Conservation (phyloP, 2,888 invertebrate species). For the Ormyrus thymus region DNA sequence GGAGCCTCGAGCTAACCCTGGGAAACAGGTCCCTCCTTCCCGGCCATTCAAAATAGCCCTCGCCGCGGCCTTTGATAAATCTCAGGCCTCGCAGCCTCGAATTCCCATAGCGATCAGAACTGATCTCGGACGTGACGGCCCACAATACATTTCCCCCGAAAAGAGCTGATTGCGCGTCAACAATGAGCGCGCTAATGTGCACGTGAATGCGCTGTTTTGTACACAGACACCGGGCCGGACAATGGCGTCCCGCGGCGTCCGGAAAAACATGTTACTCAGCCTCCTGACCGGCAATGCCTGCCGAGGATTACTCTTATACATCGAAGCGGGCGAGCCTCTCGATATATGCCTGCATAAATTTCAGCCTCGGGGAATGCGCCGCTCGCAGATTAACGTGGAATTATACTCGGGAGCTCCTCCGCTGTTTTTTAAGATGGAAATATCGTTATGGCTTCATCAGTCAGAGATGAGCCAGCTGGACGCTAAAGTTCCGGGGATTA, state of each 20-base stretch:
- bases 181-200: slow-evolving; percentile 62
- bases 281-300: slow-evolving; percentile 66
- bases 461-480: slow-evolving; percentile 11
- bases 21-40: slow-evolving; percentile 3
- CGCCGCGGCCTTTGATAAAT: too few relatives aligned
- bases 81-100: not conserved
- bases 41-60: not conserved
- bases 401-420: slow-evolving; percentile 37
- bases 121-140: slow-evolving; percentile 32
- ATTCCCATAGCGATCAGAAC: slow-evolving; percentile 13
- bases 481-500: slow-evolving; percentile 32
- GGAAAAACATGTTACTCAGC: slow-evolving; percentile 64
- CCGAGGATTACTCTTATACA: slow-evolving; percentile 63
- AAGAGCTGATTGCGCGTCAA: slow-evolving; percentile 54
- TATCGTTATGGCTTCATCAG: slow-evolving; percentile 57
- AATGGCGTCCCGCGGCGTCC: slow-evolving; percentile 63
- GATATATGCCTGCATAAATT: slow-evolving; percentile 39
- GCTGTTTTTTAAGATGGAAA: slow-evolving; percentile 48
- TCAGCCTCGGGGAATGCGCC: slow-evolving; percentile 15
- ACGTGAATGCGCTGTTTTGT: slow-evolving; percentile 71
- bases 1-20: not conserved
- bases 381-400: slow-evolving; percentile 49
- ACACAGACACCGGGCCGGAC: slow-evolving; percentile 67
- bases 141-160: not conserved
- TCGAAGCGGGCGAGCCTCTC: not conserved